These are phyloP conservation scores for Micrastur ruficollis DNA, from an alignment of 2,797 vertebrate species.

Conservation along the genomic window DNA sequence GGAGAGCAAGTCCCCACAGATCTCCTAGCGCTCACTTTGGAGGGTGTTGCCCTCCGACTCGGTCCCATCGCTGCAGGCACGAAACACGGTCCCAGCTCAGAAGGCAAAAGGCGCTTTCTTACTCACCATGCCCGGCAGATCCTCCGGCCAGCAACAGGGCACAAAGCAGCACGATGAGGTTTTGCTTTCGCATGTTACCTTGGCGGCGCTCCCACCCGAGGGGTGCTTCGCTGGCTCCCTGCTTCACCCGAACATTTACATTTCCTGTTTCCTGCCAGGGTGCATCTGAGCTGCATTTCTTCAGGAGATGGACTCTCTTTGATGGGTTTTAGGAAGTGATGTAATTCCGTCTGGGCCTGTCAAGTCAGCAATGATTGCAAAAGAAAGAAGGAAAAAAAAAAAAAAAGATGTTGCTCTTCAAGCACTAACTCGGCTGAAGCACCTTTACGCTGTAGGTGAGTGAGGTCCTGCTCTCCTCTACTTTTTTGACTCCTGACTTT, in stretches of 20 bases:
- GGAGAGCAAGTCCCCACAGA: slow-evolving; percentile 33
- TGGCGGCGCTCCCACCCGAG: not conserved
- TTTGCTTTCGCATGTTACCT: slow-evolving; percentile 35
- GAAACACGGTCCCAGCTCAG: not conserved
- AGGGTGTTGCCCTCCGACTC: slow-evolving; percentile 43
- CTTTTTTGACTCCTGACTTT: not conserved
- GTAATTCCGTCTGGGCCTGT: slow-evolving; percentile 81
- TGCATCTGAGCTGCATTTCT: slow-evolving; percentile 76
- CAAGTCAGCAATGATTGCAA: slow-evolving; percentile 76
- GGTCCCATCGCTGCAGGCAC: slow-evolving; percentile 23
- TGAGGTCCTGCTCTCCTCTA: not conserved
- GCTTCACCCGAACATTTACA: slow-evolving; percentile 65
- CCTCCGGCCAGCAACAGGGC: not conserved
- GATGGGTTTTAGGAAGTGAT: slow-evolving; percentile 85
- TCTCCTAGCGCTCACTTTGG: slow-evolving; percentile 1
- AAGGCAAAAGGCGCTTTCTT: not conserved
- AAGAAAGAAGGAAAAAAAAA: slow-evolving; percentile 50
- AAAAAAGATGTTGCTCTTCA: slow-evolving; percentile 51
- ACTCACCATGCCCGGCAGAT: slow-evolving; percentile 60
- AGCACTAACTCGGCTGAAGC: slow-evolving; percentile 31
- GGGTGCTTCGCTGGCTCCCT: slow-evolving; percentile 23
- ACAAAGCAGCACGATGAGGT: not conserved
- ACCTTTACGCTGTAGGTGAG: not conserved
- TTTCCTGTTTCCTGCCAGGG: slow-evolving; percentile 84
- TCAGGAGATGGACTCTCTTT: slow-evolving; percentile 76